Evolutionary conservation across 2,888 invertebrate species (phyloP), one percentile per base, ranked within the genome.

Genomic region (Epirrhoe tristata): DNA sequence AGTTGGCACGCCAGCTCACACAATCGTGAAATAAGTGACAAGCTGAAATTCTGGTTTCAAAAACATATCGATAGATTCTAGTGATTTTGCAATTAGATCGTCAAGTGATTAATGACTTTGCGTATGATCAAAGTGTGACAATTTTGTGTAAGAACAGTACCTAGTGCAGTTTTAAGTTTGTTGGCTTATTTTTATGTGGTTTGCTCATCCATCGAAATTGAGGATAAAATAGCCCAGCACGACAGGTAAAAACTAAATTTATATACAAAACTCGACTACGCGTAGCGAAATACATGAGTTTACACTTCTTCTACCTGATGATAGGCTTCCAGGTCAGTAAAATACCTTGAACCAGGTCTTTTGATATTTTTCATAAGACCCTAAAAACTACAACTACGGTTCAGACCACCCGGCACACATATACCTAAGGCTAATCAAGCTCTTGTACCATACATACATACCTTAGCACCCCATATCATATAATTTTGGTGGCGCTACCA

Each of bases 1-100:
- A 86, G 92, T 85, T 86, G 91, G 88, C 90, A 90, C 93, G 93
- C 85, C 84, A 86, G 81, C 86, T 83, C 85, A 12, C 5, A 43
- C 83, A 84, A 89, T 87, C 87, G 86, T 88, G 65, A 51, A 63
- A 86, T 82, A 83, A 86, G 86, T 87, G 86, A 85, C 81, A 83
- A 81, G 79, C 77, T 83, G 74, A 79, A 74, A 74, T 69, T 66
- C 65, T 69, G 51, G 62, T 70, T 63, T 52, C 12, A 61, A 63
- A 56, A 59, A 55, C 43, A 61, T 54, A 56, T 61, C n/a, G 17
- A 12, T 39, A 34, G 14, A 54, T 63, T 58, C 48, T 54, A 55
- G 58, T 36, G 59, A 43, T 52, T 59, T 59, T 52, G 52, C 14
- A 51, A 48, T 61, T 63, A 36, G 39, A 34, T 50, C 64, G 66